Conservation (phyloP, 2,113 vertebrate genomes). For the Gobiocypris rarus region DNA sequence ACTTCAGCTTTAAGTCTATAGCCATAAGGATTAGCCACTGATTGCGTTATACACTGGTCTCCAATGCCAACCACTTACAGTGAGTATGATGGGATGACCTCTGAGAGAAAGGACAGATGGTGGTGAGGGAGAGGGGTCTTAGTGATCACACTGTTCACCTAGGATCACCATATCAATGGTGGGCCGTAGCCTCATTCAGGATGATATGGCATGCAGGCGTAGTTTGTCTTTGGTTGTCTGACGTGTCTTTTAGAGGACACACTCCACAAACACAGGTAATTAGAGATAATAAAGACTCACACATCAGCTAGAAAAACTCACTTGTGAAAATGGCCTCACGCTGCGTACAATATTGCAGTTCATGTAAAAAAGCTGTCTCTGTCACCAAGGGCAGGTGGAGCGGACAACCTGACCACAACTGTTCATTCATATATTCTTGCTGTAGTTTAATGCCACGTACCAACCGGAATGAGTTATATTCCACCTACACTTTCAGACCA, state of each 20-base stretch:
- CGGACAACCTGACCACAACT: neutral
- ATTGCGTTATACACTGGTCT: constrained; percentile 22
- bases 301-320: constrained; percentile 1
- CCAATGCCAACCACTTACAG: constrained; percentile 24
- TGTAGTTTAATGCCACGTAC: neutral
- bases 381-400: neutral
- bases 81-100: constrained; percentile 36
- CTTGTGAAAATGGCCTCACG: constrained; percentile 33
- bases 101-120: constrained; percentile 47
- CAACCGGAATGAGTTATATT: neutral
- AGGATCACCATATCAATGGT: constrained; percentile 35
- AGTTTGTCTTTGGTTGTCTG: constrained; percentile 45
- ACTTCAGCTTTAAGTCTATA: constrained; percentile 13
- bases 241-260: constrained; percentile 40
- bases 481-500: neutral
- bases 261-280: constrained; percentile 40
- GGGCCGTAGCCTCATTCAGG: neutral
- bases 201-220: constrained; percentile 1
- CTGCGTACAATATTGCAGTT: constrained; percentile 42
- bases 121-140: constrained; percentile 42
- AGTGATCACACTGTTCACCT: constrained; percentile 31
- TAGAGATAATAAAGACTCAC: constrained; percentile 49
- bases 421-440: neutral
- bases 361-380: constrained; percentile 17
- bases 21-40: constrained; percentile 13